Evolutionary conservation across 2,888 invertebrate species (phyloP).

Genomic region (Halocaridina rubra): DNA sequence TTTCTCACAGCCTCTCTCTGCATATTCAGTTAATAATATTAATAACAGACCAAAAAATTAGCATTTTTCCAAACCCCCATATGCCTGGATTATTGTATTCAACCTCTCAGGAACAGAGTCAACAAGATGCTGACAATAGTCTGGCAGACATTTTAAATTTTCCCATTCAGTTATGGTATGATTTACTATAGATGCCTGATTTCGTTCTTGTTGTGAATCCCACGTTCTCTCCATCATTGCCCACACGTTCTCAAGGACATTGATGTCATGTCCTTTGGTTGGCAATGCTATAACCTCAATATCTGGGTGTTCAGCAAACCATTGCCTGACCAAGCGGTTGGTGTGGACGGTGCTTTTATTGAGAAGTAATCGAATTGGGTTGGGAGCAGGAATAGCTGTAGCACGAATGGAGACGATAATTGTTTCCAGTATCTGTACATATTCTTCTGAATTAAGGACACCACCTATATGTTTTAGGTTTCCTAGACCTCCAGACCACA

Average conservation of each 20-base stretch:
- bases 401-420: background rate
- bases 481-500: background rate
- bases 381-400: background rate
- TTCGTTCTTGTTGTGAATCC: background rate
- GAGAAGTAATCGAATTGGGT: background rate
- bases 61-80: background rate
- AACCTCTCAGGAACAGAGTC: background rate
- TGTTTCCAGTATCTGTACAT: background rate
- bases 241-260: background rate
- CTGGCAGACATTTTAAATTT: background rate
- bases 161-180: background rate
- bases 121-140: background rate
- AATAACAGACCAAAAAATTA: background rate
- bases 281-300: background rate
- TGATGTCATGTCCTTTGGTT: background rate
- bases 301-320: background rate
- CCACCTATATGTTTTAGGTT: background rate
- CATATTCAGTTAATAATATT: background rate
- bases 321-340: background rate
- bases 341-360: background rate
- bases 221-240: constrained; percentile 3
- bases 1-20: background rate
- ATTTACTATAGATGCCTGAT: background rate
- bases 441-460: background rate
- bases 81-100: background rate